A percentile compares a stretch with the other conserved stretches of the same genome.
phyloP scores from a whole-genome alignment of 2,113 vertebrate species.

The Pteronura brasiliensis region DNA sequence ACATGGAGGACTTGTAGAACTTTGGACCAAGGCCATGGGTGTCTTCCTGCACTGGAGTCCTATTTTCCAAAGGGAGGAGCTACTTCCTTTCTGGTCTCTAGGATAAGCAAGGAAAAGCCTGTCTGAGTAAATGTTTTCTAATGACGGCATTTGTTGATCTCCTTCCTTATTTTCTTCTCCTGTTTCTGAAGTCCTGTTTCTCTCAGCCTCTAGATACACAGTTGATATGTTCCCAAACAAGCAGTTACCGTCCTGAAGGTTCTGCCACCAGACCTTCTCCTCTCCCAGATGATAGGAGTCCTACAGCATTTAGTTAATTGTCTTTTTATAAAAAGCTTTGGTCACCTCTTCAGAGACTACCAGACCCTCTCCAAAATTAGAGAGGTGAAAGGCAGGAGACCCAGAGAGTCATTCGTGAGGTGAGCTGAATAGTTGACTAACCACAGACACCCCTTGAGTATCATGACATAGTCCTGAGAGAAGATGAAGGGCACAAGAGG shows the following conservation, averaged over 20 bases:
- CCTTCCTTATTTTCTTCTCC: background rate
- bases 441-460: background rate
- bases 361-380: constrained; percentile 4
- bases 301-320: background rate
- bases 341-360: background rate
- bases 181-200: background rate
- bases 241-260: background rate
- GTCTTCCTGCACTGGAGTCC: background rate
- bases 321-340: background rate
- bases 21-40: background rate
- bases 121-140: background rate
- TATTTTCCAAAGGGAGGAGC: constrained; percentile 29
- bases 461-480: fast-evolving
- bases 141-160: background rate
- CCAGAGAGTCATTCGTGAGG: background rate
- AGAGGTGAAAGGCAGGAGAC: background rate
- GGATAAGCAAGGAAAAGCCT: background rate
- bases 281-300: background rate
- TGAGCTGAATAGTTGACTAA: background rate
- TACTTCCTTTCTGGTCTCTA: constrained; percentile 40
- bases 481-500: background rate
- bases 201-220: background rate
- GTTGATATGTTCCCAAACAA: background rate
- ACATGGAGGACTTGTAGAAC: background rate
- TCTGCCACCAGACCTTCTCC: background rate